A percentile compares a stretch with the other conserved stretches of the same genome.
These are phyloP conservation scores for Anoura caudifer DNA, from an alignment of 2,113 vertebrate genomes.

Conservation along the genomic window DNA sequence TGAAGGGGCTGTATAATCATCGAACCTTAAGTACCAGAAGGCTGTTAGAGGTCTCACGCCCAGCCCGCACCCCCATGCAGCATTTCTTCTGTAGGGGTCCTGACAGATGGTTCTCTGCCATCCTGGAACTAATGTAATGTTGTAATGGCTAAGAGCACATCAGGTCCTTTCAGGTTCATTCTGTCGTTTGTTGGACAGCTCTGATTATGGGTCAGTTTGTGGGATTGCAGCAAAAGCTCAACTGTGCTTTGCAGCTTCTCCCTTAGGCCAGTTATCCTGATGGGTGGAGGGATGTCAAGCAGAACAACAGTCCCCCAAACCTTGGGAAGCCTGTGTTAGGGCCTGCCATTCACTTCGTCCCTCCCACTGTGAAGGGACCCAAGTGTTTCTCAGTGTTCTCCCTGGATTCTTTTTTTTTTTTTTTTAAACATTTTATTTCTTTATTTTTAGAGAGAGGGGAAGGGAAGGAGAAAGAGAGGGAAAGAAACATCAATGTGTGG, in stretches of 20 bases:
- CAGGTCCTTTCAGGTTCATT: background rate
- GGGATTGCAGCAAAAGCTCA: background rate
- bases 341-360: background rate
- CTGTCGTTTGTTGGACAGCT: background rate
- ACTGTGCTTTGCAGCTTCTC: background rate
- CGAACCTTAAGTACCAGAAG: background rate
- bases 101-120: background rate
- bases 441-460: too few species aligned
- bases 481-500: too few species aligned
- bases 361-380: background rate
- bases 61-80: background rate
- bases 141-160: background rate
- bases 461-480: too few species aligned
- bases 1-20: background rate
- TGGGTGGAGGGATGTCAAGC: background rate
- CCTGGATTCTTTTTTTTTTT: background rate
- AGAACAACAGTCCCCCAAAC: background rate
- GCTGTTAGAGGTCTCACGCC: background rate
- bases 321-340: background rate
- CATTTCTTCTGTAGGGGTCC: background rate
- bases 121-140: background rate
- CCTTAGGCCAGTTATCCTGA: background rate
- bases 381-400: background rate
- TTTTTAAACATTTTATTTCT: too few species aligned
- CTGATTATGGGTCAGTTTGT: background rate